A percentile compares a stretch with the other conserved stretches of the same genome.
Evolutionary conservation across 2,888 invertebrate genomes (phyloP).

Genomic region (Agrochola circellaris): DNA sequence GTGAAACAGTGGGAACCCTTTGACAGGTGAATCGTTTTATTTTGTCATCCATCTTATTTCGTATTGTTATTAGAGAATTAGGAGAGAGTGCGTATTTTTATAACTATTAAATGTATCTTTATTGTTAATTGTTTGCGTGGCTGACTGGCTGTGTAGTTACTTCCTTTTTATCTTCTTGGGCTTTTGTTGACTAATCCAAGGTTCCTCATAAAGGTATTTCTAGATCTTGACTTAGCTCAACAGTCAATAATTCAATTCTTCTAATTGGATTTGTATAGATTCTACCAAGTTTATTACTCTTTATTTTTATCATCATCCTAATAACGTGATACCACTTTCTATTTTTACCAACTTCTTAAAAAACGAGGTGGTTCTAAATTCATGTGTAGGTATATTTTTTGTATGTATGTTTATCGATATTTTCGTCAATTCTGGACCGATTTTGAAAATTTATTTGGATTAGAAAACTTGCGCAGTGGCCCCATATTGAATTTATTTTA

Average conservation of each 20-base stretch:
- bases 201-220: neutral
- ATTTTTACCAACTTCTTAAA: no score
- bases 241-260: neutral
- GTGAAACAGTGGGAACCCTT: slow-evolving; percentile 50
- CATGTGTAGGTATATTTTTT: no score
- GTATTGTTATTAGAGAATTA: slow-evolving; percentile 8
- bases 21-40: slow-evolving; percentile 10
- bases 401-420: no score
- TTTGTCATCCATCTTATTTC: slow-evolving; percentile 11
- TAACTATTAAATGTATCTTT: neutral
- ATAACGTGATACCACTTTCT: no score
- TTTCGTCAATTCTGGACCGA: no score
- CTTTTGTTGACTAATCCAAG: neutral
- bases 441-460: no score
- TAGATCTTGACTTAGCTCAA: neutral
- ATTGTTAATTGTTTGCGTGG: neutral
- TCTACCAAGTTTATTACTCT: no score
- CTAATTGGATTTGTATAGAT: neutral
- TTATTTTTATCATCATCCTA: no score
- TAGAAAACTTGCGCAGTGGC: no score
- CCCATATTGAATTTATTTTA: no score
- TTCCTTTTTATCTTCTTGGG: neutral
- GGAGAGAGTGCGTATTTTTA: neutral
- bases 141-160: neutral
- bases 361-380: no score